phyloP scores from a whole-genome alignment of 2,888 invertebrate species.

The Eristalinus aeneus region DNA sequence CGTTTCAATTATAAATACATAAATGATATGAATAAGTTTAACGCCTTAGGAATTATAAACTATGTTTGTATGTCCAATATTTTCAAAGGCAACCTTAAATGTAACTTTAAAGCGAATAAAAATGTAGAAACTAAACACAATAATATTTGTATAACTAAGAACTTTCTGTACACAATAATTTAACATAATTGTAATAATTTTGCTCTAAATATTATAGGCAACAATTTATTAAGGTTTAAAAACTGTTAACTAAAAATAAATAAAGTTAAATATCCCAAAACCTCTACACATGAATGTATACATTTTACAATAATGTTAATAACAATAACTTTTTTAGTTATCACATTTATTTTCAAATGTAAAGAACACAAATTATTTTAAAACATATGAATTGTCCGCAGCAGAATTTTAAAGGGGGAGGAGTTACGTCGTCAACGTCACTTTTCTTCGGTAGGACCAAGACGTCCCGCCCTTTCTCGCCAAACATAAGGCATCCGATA shows the following conservation, averaged over 20 bases:
- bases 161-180: conserved; percentile 1
- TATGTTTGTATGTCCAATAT: conserved; percentile 22
- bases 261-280: conserved; percentile 6
- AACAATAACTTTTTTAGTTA: background rate
- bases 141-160: conserved; percentile 34
- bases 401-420: conserved; percentile 21
- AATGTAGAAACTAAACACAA: conserved; percentile 8
- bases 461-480: background rate
- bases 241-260: conserved; percentile 33
- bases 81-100: conserved; percentile 21
- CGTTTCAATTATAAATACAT: conserved; percentile 2
- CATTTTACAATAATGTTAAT: conserved; percentile 1
- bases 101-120: conserved; percentile 9
- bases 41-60: conserved; percentile 14
- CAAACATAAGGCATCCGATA: background rate
- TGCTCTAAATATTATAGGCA: conserved; percentile 8
- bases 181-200: conserved; percentile 35
- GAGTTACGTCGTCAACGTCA: conserved; percentile 12
- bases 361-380: conserved; percentile 2
- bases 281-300: background rate
- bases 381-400: conserved; percentile 12
- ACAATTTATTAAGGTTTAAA: conserved; percentile 24
- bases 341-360: background rate
- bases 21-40: conserved; percentile 3
- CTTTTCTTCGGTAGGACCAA: background rate